A percentile compares a stretch with the other conserved stretches of the same genome.
Evolutionary conservation across 2,888 invertebrate species (phyloP).

Genomic region (Dioctria linearis): DNA sequence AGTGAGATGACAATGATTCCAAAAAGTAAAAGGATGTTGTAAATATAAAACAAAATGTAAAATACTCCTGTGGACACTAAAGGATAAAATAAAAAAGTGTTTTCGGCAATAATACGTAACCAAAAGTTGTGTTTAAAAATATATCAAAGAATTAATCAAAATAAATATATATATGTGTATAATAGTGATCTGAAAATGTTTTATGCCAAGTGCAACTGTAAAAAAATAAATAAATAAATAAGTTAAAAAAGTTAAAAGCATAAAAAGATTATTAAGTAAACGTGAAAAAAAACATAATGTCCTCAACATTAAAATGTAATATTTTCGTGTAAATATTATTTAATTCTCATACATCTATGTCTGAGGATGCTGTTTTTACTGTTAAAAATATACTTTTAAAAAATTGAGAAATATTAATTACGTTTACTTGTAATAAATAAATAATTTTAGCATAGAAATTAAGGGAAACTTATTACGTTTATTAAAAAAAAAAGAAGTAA

Average conservation of each 20-base stretch:
- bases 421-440: neutral
- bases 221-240: slow-evolving; percentile 14
- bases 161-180: slow-evolving; percentile 13
- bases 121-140: slow-evolving; percentile 49
- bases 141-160: slow-evolving; percentile 50
- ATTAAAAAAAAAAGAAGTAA: neutral
- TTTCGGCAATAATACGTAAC: slow-evolving; percentile 44
- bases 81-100: slow-evolving; percentile 15
- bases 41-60: slow-evolving; percentile 28
- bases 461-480: slow-evolving; percentile 13
- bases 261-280: neutral
- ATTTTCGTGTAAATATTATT: slow-evolving; percentile 24
- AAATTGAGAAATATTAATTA: neutral
- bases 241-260: slow-evolving; percentile 3
- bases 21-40: slow-evolving; percentile 1
- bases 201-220: slow-evolving; percentile 37
- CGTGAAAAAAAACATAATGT: slow-evolving; percentile 10
- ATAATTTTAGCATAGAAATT: slow-evolving; percentile 27
- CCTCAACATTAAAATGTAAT: slow-evolving; percentile 30
- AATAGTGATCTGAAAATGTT: slow-evolving; percentile 47
- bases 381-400: slow-evolving; percentile 3
- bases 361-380: slow-evolving; percentile 25
- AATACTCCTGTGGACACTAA: neutral
- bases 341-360: slow-evolving; percentile 2
- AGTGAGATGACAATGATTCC: slow-evolving; percentile 23